Conservation (phyloP, 2,113 vertebrate species). For the Holacanthus passer region DNA sequence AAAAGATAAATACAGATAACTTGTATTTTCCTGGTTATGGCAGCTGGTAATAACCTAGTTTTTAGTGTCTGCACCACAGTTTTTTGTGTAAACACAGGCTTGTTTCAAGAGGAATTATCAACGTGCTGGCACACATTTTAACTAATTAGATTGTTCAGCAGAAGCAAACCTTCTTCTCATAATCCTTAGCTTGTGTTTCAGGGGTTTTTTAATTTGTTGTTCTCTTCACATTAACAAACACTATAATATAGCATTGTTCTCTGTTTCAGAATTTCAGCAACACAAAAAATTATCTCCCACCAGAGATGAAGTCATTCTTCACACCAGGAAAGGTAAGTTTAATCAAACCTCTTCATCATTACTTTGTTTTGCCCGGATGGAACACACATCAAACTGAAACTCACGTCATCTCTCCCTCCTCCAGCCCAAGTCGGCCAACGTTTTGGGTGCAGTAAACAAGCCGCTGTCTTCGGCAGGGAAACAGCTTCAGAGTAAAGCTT, state of each 20-base stretch:
- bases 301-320: conserved; percentile 98
- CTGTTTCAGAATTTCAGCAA: conserved; percentile 95
- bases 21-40: not conserved
- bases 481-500: conserved; percentile 95
- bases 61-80: not conserved
- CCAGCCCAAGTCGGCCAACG: conserved; percentile 97
- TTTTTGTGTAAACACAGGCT: not conserved
- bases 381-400: not conserved
- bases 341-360: no score
- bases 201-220: conserved; percentile 1
- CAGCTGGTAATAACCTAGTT: not conserved
- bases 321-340: conserved; percentile 94
- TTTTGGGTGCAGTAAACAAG: conserved; percentile 98
- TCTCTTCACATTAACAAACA: not conserved
- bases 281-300: conserved; percentile 98
- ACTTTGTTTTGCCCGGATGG: no score
- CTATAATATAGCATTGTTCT: not conserved
- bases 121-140: not conserved
- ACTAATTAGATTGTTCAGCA: conserved; percentile 4
- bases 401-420: conserved; percentile 21
- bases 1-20: not conserved
- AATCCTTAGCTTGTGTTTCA: conserved; percentile 11
- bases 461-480: conserved; percentile 96
- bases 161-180: not conserved
- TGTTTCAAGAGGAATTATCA: not conserved